Conservation (phyloP, 2,797 vertebrate genomes). For the Crocodylus rhombifer region DNA sequence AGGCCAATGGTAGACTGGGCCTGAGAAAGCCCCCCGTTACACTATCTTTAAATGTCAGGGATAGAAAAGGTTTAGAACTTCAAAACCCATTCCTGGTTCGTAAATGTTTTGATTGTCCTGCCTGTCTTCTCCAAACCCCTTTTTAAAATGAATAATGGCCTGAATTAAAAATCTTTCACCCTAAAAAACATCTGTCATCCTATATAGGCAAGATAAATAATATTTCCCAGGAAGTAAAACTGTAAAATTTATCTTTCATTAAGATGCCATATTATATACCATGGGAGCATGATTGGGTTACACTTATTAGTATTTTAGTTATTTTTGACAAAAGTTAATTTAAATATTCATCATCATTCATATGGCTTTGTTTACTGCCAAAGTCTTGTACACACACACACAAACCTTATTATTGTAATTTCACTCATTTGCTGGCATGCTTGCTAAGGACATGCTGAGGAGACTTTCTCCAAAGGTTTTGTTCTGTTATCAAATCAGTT, state of each 20-base stretch:
- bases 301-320: background rate
- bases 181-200: background rate
- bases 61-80: slow-evolving; percentile 15
- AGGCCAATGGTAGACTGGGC: no score
- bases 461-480: background rate
- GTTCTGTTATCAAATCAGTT: background rate
- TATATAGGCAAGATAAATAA: background rate
- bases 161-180: background rate
- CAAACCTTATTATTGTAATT: background rate
- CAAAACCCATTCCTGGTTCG: background rate
- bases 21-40: no score
- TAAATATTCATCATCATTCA: background rate
- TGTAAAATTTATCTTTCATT: fast-evolving
- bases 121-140: background rate
- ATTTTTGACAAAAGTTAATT: background rate
- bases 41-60: background rate
- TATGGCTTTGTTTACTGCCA: fast-evolving
- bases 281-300: background rate
- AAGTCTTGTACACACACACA: background rate
- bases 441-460: background rate
- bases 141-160: background rate
- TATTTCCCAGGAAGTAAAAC: background rate
- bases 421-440: background rate
- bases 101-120: background rate
- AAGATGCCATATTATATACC: background rate